Evolutionary conservation across 53 echinoderm and acorn worm species (phyloP).

Genomic region (Crossaster papposus): DNA sequence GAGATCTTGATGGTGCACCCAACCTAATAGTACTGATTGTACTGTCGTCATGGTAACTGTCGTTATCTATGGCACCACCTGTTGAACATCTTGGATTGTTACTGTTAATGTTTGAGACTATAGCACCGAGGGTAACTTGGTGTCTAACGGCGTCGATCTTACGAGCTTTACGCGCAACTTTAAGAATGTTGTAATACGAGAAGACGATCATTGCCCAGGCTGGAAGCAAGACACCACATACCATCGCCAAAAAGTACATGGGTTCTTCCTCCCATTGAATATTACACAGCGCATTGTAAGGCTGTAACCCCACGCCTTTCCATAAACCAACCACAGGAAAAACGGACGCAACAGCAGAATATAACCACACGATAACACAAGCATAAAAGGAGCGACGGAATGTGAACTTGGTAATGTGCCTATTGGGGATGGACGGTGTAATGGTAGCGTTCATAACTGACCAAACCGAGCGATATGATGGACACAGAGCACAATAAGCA

Average conservation of each 20-base stretch:
- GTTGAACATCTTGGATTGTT: background rate
- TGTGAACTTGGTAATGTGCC: slow-evolving; percentile 31
- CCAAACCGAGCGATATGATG: slow-evolving; percentile 52
- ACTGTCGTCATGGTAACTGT: background rate
- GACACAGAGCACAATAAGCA: slow-evolving; percentile 61
- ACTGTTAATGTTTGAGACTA: background rate
- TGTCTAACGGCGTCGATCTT: slow-evolving; percentile 29
- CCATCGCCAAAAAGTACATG: slow-evolving; percentile 31
- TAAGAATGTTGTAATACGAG: slow-evolving; percentile 45
- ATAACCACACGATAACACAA: slow-evolving; percentile 45
- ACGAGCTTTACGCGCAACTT: slow-evolving; percentile 56
- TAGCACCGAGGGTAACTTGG: background rate
- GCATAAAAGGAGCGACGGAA: slow-evolving; percentile 10
- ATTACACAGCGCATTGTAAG: slow-evolving; percentile 50
- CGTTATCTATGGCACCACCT: background rate
- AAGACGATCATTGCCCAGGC: slow-evolving; percentile 14
- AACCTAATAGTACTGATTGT: background rate
- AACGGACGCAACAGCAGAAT: slow-evolving; percentile 20
- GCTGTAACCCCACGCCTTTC: slow-evolving; percentile 55
- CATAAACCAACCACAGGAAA: slow-evolving; percentile 60
- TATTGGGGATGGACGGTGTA: slow-evolving; percentile 60
- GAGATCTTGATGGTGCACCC: background rate
- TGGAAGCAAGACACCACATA: slow-evolving; percentile 28
- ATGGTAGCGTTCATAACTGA: slow-evolving; percentile 53
- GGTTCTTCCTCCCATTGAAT: slow-evolving; percentile 58